A percentile compares a stretch with the other conserved stretches of the same genome.
These are phyloP conservation scores for Jacana jacana DNA, from an alignment of 2,113 vertebrate species.

Conservation along the genomic window DNA sequence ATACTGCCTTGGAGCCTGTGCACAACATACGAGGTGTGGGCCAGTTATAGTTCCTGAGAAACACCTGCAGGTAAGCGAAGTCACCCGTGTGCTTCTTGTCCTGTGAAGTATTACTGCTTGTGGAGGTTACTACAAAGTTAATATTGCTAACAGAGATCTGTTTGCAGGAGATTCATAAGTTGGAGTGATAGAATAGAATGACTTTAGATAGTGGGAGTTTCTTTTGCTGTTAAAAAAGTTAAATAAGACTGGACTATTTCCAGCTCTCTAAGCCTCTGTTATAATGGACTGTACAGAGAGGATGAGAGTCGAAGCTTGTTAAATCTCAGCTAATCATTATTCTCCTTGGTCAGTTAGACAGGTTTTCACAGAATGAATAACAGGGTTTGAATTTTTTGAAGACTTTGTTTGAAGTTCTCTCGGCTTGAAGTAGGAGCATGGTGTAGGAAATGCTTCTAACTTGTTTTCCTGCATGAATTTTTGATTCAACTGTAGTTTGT, in stretches of 20 bases:
- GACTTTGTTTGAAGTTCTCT: not conserved
- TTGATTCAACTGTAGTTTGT: not conserved
- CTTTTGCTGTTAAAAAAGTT: not conserved
- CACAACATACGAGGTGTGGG: slow-evolving; percentile 88
- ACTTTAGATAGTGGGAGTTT: not conserved
- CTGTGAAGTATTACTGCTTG: not conserved
- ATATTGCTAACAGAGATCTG: not conserved
- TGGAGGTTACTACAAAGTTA: not conserved
- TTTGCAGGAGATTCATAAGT: not conserved
- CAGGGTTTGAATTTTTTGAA: not conserved
- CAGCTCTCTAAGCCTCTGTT: not conserved
- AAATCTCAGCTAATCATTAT: not conserved
- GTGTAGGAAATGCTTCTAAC: not conserved
- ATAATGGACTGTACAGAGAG: not conserved
- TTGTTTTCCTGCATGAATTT: not conserved
- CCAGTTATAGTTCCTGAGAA: slow-evolving; percentile 89
- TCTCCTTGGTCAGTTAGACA: not conserved
- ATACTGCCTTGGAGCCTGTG: slow-evolving; percentile 91
- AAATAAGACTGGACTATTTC: not conserved
- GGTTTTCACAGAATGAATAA: not conserved
- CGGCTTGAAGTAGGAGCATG: not conserved
- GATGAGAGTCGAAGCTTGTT: not conserved
- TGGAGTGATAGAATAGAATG: not conserved
- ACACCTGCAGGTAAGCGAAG: slow-evolving; percentile 88
- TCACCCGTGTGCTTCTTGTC: not conserved